Percentiles rank a stretch among this genome's conserved stretches.
These are phyloP conservation scores for Anastrepha ludens DNA, from an alignment of 1,140 invertebrate species.

Conservation along the genomic window DNA sequence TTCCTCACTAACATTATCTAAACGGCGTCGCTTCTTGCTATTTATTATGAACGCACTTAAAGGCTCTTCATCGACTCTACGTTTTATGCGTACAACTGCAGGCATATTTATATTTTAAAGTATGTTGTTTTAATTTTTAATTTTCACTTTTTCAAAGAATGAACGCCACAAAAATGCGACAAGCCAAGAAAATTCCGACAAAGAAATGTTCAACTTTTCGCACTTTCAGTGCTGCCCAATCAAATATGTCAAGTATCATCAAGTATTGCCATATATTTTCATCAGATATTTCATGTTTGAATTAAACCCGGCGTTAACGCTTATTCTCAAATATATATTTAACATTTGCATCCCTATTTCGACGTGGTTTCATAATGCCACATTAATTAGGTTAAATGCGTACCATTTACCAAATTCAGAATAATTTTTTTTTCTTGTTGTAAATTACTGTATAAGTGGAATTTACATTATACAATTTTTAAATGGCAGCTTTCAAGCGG, in stretches of 20 bases:
- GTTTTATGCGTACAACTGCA: conserved; percentile 77
- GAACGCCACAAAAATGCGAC: not conserved
- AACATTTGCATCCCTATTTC: no score
- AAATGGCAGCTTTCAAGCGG: no score
- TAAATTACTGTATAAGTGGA: no score
- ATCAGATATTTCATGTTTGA: no score
- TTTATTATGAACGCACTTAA: conserved; percentile 76
- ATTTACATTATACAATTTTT: no score
- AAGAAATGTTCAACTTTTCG: conserved; percentile 21
- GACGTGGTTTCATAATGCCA: no score
- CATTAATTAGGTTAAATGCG: no score
- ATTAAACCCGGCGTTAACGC: no score
- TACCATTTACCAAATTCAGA: no score
- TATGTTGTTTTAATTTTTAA: conserved; percentile 4
- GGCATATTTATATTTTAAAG: conserved; percentile 73
- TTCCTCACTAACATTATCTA: conserved; percentile 60
- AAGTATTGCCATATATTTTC: not conserved
- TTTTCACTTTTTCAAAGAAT: conserved; percentile 29
- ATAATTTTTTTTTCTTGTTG: no score
- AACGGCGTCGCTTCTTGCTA: conserved; percentile 76
- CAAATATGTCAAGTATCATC: not conserved
- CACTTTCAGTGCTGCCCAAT: not conserved
- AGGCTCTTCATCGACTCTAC: conserved; percentile 77
- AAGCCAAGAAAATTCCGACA: conserved; percentile 27
- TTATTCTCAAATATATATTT: no score